phyloP scores from a whole-genome alignment of 2,113 vertebrate genomes.

The Charina bottae region DNA sequence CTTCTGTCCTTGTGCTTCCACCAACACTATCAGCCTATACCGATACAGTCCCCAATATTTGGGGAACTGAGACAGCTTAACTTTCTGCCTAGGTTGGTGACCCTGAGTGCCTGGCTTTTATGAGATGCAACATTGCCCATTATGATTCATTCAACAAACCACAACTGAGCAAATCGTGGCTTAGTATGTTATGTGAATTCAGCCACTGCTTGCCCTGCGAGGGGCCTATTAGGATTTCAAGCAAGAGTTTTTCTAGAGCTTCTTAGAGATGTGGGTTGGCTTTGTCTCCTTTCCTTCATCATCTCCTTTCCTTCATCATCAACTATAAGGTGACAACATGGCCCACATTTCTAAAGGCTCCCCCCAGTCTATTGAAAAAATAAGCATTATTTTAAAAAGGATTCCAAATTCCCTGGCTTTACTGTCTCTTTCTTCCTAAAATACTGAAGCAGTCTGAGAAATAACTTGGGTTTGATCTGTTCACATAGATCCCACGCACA shows the following conservation, averaged over 20 bases:
- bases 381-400: not conserved
- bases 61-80: too few species aligned
- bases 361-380: not conserved
- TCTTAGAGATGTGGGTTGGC: not conserved
- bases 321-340: not conserved
- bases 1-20: too few species aligned
- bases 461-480: not conserved
- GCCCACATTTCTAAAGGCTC: not conserved
- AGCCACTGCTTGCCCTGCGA: not conserved
- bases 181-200: not conserved
- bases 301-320: not conserved
- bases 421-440: not conserved
- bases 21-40: too few species aligned
- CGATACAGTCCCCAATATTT: too few species aligned
- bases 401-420: rapidly evolving
- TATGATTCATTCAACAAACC: too few species aligned
- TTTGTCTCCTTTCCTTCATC: not conserved
- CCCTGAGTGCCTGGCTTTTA: too few species aligned
- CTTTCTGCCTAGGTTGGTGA: too few species aligned
- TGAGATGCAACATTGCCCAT: too few species aligned
- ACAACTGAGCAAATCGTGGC: too few species aligned
- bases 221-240: not conserved
- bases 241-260: not conserved
- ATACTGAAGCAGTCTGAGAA: rapidly evolving
- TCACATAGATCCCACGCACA: not conserved